A percentile compares a stretch with the other conserved stretches of the same genome.
Evolutionary conservation across 2,888 invertebrate species (phyloP).

Genomic region (Plagodis dolabraria): DNA sequence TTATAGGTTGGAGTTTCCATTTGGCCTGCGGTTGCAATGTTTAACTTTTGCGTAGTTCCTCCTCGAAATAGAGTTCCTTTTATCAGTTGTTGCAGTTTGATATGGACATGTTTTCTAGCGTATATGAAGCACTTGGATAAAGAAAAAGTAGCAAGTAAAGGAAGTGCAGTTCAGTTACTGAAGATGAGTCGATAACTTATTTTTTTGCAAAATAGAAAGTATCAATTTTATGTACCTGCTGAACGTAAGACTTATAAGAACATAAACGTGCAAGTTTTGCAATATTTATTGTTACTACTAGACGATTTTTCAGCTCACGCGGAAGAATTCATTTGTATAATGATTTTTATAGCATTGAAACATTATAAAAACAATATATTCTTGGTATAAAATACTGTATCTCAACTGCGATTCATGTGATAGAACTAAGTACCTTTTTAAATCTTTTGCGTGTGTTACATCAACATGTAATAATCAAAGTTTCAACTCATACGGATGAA

Average conservation of each 20-base stretch:
- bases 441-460: no score
- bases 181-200: slow-evolving; percentile 38
- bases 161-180: slow-evolving; percentile 47
- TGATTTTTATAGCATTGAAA: no score
- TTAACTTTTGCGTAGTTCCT: slow-evolving; percentile 89
- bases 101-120: slow-evolving; percentile 92
- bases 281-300: no score
- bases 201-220: background rate
- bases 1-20: slow-evolving; percentile 88
- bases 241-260: background rate
- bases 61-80: slow-evolving; percentile 91
- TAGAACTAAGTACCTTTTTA: no score
- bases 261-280: no score
- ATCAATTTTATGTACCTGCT: background rate
- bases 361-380: no score
- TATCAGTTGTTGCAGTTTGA: slow-evolving; percentile 89
- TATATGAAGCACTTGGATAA: slow-evolving; percentile 89
- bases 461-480: no score
- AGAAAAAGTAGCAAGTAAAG: slow-evolving; percentile 54
- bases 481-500: no score
- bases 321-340: no score
- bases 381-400: no score
- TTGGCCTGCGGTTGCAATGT: slow-evolving; percentile 90
- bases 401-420: no score
- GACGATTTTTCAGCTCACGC: no score